These are phyloP conservation scores for Megalonaias nervosa DNA, from an alignment of 1,140 invertebrate genomes.

Conservation along the genomic window DNA sequence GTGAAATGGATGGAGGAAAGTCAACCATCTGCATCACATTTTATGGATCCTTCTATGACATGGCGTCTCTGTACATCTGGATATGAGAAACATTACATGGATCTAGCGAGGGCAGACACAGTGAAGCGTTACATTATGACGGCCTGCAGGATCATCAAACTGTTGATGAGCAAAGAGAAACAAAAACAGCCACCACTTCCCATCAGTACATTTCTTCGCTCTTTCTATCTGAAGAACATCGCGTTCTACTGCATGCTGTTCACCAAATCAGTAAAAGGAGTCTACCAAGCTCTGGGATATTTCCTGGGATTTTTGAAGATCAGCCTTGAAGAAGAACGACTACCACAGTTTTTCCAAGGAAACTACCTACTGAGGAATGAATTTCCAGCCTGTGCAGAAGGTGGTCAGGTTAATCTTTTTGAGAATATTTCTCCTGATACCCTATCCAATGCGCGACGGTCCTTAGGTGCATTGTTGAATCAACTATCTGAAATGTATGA, in stretches of 20 bases:
- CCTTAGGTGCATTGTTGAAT: too few species aligned
- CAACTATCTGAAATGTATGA: too few species aligned
- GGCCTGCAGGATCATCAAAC: not conserved
- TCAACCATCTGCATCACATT: not conserved
- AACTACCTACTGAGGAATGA: not conserved
- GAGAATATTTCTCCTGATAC: too few species aligned
- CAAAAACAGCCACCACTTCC: not conserved
- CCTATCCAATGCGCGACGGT: too few species aligned
- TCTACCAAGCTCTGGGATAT: not conserved
- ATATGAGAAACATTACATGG: constrained; percentile 12
- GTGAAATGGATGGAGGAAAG: constrained; percentile 11
- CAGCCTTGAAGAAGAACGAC: not conserved
- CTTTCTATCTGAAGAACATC: constrained; percentile 26
- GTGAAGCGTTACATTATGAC: constrained; percentile 1
- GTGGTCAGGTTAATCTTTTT: not conserved
- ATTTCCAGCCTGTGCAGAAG: not conserved
- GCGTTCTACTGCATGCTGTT: constrained; percentile 14
- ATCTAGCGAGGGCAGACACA: not conserved
- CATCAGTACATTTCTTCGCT: constrained; percentile 8
- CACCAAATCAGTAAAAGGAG: not conserved
- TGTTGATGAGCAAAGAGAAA: too few species aligned
- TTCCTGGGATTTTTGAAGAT: constrained; percentile 4
- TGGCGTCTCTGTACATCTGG: constrained; percentile 14
- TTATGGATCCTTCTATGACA: not conserved
- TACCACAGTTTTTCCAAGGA: constrained; percentile 5